Base-by-base conservation (phyloP, 2,113 vertebrate genomes). In the Actenoides lindsayi region DNA sequence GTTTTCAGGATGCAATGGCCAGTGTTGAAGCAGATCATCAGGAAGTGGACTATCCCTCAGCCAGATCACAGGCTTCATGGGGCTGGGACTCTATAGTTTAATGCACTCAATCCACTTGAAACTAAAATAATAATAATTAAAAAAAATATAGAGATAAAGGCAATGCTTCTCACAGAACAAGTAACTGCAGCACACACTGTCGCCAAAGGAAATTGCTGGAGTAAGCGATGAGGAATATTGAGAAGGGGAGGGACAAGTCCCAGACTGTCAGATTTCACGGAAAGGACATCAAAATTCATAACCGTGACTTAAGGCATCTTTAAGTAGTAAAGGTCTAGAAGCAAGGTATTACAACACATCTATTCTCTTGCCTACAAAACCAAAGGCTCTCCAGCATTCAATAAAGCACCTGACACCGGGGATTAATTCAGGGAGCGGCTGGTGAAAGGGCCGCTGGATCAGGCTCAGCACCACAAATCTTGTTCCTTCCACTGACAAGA, bases 61-160 rank as follows among this genome's bases (percentile, higher is more conserved):
- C 18, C 54, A 74, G 15, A 64, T 50, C 33, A 53, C 0, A 0
- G 31, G 27, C 11, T 63, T 35, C 11, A 5, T 14, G 51, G 35
- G 39, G 62, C 16, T 41, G 42, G 6, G 51, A 77, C 30, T 80
- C 84, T 42, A 65, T 8, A 77, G 51, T 33, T 96, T 46, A 86
- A 67, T 35, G 30, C 10, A 79, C 24, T 67, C 53, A n/a, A 53
- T 63, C 48, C 5, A 65, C 31, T 0, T 48, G 12, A 86, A 86
- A 86, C 73, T 28, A 0, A 82, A 82, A 42, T 70, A 53, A 54
- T 80, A 56, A 7, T 63, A 39, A 39, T 39, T 28, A n/a, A 57
- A 35, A 14, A 13, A 59, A 35, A 21, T 8, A 35, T 7, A 37
- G 11, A 30, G 4, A 30, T 53, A 82, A 69, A 23, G 6, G 10